Conservation (phyloP, 2,888 invertebrate genomes). For the Incurvaria masculella region DNA sequence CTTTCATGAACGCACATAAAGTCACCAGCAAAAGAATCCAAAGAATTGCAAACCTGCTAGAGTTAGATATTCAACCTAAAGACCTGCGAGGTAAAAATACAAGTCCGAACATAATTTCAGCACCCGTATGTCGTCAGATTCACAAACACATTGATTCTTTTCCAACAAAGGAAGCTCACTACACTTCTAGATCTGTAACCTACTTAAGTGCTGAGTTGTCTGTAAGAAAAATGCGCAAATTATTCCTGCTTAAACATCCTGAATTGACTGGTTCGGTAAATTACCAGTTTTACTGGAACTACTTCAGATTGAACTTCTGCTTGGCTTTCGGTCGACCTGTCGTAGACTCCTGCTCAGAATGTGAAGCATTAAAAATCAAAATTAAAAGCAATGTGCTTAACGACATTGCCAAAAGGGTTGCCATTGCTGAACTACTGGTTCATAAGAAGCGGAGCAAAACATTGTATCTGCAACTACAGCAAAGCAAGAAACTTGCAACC, state of each 20-base stretch:
- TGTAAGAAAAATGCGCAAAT: slow-evolving; percentile 1
- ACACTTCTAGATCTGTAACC: slow-evolving; percentile 2
- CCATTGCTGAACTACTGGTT: slow-evolving; percentile 17
- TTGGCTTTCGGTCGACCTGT: slow-evolving; percentile 11
- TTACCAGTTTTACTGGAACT: slow-evolving; percentile 12
- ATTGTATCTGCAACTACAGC: slow-evolving; percentile 6
- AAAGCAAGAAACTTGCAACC: background rate
- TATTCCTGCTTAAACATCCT: slow-evolving; percentile 7
- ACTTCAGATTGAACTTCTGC: slow-evolving; percentile 11
- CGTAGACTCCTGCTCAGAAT: slow-evolving; percentile 7
- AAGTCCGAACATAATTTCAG: slow-evolving; percentile 6
- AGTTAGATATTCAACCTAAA: slow-evolving; percentile 2
- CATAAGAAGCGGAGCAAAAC: slow-evolving; percentile 17
- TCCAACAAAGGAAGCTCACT: slow-evolving; percentile 7
- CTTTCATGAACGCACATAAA: slow-evolving; percentile 5
- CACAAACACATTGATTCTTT: slow-evolving; percentile 5
- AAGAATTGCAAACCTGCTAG: slow-evolving; percentile 4
- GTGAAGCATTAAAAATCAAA: slow-evolving; percentile 6
- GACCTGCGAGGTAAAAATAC: slow-evolving; percentile 3
- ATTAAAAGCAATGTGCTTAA: slow-evolving; percentile 12
- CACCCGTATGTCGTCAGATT: slow-evolving; percentile 4
- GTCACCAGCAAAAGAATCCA: slow-evolving; percentile 2
- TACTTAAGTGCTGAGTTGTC: background rate
- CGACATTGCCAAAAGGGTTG: slow-evolving; percentile 15
- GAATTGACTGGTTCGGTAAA: slow-evolving; percentile 9